Evolutionary conservation across 2,113 vertebrate species (phyloP), one percentile per base, ranked within the genome.

Genomic region (Amphiprion percula): DNA sequence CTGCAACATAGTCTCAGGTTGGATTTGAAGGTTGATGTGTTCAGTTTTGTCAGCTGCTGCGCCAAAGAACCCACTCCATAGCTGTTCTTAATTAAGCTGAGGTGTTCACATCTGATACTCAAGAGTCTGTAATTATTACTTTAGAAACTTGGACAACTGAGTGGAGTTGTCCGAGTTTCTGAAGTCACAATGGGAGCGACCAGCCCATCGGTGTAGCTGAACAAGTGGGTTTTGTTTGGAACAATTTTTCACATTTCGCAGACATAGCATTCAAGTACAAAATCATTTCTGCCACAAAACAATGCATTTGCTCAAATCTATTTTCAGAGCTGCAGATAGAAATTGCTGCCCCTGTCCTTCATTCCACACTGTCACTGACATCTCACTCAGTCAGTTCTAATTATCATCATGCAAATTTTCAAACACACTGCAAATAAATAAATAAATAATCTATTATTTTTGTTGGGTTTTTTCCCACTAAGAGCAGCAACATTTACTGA

Each of bases 41-140:
- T 33, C 44, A 66, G 62, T 56, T 74, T 50, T 70, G 39, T 83
- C 64, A 56, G 63, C 54, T 59, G 60, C 60, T 64, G 79, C 11
- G 41, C 49, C n/a, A 37, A 24, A 41, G 28, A 70, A 41, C 37
- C 21, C 30, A 44, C 19, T 77, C 37, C 11, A 46, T 49, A 23
- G 30, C 47, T 72, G 56, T 30, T 77, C 49, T 84, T 79, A 86
- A 87, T 79, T 71, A 74, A 74, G 74, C 60, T 60, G 54, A 76
- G 50, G 69, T 59, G 59, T 37, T 58, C 53, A 61, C 26, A 60
- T 74, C 39, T 72, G 16, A 41, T 64, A 77, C 49, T 80, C 37
- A 65, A 67, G 58, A 23, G 17, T 15, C 41, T 3, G 63, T 72
- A 79, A 83, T 68, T 79, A 58, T 49, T 30, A 68, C 11, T 24